Percentiles rank a stretch among this genome's conserved stretches.
These are phyloP conservation scores for Diorhabda carinulata DNA, from an alignment of 1,140 invertebrate species.

Conservation along the genomic window DNA sequence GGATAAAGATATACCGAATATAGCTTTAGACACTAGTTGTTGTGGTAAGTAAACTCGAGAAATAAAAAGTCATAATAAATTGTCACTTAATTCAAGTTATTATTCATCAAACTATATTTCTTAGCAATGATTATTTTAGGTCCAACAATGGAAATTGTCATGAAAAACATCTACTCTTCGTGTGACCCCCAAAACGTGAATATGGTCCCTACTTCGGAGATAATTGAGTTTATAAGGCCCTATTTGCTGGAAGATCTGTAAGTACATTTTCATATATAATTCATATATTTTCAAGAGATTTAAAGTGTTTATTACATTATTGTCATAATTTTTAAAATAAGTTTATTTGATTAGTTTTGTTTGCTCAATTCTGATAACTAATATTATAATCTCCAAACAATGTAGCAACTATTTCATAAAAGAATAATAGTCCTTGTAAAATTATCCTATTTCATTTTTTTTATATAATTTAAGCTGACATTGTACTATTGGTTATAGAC, in stretches of 20 bases:
- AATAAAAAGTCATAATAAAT: neutral
- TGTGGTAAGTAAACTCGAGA: neutral
- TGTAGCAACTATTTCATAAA: too few relatives aligned
- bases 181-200: conserved; percentile 28
- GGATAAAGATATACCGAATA: conserved; percentile 12
- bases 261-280: conserved; percentile 16
- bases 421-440: too few relatives aligned
- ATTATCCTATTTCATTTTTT: too few relatives aligned
- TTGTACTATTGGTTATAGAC: too few relatives aligned
- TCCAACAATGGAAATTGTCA: conserved; percentile 17
- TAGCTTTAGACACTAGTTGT: conserved; percentile 7
- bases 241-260: conserved; percentile 32
- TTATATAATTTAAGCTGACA: too few relatives aligned
- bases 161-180: conserved; percentile 26
- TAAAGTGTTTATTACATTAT: too few relatives aligned
- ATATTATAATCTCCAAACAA: too few relatives aligned
- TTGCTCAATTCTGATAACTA: too few relatives aligned
- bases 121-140: conserved; percentile 4
- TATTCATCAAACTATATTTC: neutral
- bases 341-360: too few relatives aligned
- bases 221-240: conserved; percentile 32
- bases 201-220: conserved; percentile 24
- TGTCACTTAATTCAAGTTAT: neutral
- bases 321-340: too few relatives aligned
- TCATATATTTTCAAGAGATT: too few relatives aligned